Base-by-base conservation (phyloP, 1,140 invertebrate species). In the Heliconius himera region DNA sequence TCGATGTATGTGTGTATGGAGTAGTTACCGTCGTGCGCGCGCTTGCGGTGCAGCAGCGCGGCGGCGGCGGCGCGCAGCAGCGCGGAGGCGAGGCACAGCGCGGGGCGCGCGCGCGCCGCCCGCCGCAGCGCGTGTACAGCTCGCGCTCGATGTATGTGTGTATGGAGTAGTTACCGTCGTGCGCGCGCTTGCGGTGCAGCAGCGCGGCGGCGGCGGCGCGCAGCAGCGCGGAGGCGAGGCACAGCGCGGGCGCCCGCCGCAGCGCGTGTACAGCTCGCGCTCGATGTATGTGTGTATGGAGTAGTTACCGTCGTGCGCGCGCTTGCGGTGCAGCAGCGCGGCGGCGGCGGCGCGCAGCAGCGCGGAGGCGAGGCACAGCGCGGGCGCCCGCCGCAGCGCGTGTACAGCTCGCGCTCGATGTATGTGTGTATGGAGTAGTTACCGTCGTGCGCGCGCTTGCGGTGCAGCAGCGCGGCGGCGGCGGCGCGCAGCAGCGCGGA, bases 81-180 rank as follows among this genome's bases (percentile, higher is more conserved):
- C 2, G 99, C 98, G 0, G 98, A 99, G 84, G 98, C 98, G 88
- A 98, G 98, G 83, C 98, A 98, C 18, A 99, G 95, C 38, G 98
- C 96, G 8, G 97, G 98, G 78, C 97, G 96, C 90, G 98, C 97
- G 82, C 95, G 95, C 3, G 98, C 97, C 11, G 98, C 96, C 8
- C 98, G 95, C 22, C 97, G 96, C 26, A 99, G 88, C 3, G 99
- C 94, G n/a, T n/a, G n/a, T n/a, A n/a, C n/a, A n/a, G n/a, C n/a
- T n/a, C n/a, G n/a, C n/a, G n/a, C n/a, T n/a, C n/a, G n/a, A n/a
- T n/a, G n/a, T n/a, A n/a, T 26, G 26, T 26, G 1, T 26, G 26
- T 26, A 26, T 1, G 26, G 1, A 26, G 26, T 26, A 26, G 26
- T 26, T 1, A 26, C 88, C 88, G 5, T 88, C 83, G 36, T 87